Conservation (phyloP, 2,113 vertebrate species). For the Oophaga pumilio region DNA sequence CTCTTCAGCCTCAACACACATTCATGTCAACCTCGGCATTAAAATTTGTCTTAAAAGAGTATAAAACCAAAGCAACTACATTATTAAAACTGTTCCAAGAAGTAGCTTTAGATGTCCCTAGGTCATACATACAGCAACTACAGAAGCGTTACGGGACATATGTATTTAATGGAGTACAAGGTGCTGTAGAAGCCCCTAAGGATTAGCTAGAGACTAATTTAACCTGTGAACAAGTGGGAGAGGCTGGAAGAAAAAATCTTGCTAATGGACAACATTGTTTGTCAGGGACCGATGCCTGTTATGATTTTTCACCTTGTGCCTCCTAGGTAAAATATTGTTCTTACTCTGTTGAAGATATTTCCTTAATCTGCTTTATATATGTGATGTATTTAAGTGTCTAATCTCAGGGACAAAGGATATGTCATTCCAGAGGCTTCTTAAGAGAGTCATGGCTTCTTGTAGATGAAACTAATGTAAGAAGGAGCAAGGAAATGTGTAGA, state of each 20-base stretch:
- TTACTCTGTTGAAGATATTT: conserved; percentile 51
- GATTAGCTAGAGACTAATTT: conserved; percentile 52
- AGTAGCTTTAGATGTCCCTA: conserved; percentile 34
- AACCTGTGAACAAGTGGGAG: conserved; percentile 51
- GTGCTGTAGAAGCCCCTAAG: conserved; percentile 53
- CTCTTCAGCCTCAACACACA: not conserved
- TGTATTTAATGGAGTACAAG: conserved; percentile 58
- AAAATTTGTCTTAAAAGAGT: conserved; percentile 33
- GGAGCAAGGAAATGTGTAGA: conserved; percentile 30
- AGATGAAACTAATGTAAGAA: conserved; percentile 12
- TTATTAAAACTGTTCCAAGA: conserved; percentile 46
- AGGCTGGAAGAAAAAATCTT: conserved; percentile 41
- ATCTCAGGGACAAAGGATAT: conserved; percentile 53
- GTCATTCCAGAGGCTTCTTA: conserved; percentile 48
- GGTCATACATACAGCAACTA: conserved; percentile 47
- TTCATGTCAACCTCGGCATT: not conserved
- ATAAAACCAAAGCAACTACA: conserved; percentile 46
- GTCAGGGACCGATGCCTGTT: conserved; percentile 40
- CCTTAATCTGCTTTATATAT: conserved; percentile 51
- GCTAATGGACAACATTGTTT: conserved; percentile 56
- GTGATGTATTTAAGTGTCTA: conserved; percentile 57
- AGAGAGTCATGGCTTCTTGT: conserved; percentile 39
- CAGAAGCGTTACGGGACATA: conserved; percentile 47
- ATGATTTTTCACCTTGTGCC: conserved; percentile 52
- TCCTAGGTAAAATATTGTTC: conserved; percentile 53